Base-by-base conservation (phyloP, 2,797 vertebrate genomes). In the Myotis pilosus region DNA sequence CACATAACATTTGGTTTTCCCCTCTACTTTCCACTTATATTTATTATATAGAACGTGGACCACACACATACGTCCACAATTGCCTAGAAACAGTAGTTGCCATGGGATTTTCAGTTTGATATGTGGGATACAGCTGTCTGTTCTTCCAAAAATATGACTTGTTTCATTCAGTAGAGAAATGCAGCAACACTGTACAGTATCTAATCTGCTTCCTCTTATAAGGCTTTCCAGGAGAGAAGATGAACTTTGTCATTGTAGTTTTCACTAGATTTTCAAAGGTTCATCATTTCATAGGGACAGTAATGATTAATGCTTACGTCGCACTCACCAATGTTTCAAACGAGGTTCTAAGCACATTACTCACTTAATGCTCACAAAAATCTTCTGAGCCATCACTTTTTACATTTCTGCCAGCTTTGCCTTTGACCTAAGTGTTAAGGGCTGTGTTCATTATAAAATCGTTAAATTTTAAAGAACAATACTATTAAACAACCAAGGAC, bases 31-130 rank as follows among this genome's bases (percentile, higher is more conserved):
- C 55, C 36, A 86, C 57, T 86, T 86, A 30, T 28, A 68, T 85
- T 91, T 96, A 87, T 86, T 84, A 79, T 96, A 88, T 87, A 64
- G 57, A 88, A 94, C 91, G 36, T 89, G 92, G 94, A 95, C 89
- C 90, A 85, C 53, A 91, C 69, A 90, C 36, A 81, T 68, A 78
- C 68, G 89, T 96, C 94, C 87, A 33, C 95, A 94, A 76, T 97
- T 95, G 96, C 96, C 74, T 96, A 92, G 96, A 19, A 97, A 95
- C 96, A 91, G 86, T 92, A 89, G 96, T 96, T 97, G 55, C 94
- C 91, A 96, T 97, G 95, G 92, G 60, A 87, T 89, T 94, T 97
- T 71, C 83, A 75, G 60, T 87, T 92, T 95, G 86, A 92, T 94
- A 74, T 95, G 94, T 17, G 1, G 92, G 72, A 88, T 96, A 93